Conservation (phyloP, 2,113 vertebrate genomes). For the Oxyura jamaicensis region DNA sequence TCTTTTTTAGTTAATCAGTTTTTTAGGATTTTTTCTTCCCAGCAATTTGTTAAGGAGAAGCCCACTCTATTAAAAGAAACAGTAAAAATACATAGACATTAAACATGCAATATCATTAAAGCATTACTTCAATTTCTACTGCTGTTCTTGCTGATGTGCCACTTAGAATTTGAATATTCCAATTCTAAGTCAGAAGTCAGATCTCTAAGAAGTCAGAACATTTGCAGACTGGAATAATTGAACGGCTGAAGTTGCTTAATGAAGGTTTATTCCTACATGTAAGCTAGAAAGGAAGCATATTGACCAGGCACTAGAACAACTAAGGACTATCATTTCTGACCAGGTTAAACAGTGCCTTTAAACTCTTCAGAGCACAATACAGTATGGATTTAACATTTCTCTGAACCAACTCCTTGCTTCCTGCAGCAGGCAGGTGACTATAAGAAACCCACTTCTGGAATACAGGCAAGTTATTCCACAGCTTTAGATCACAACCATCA, state of each 20-base stretch:
- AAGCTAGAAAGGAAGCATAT: neutral
- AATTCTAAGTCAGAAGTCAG: too few species aligned
- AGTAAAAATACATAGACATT: neutral
- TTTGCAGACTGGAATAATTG: conserved; percentile 11
- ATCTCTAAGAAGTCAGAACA: conserved; percentile 13
- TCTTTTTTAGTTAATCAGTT: neutral
- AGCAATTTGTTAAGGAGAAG: neutral
- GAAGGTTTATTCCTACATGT: neutral
- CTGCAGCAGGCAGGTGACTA: neutral
- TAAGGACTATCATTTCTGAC: neutral
- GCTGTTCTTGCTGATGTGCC: conserved; percentile 49
- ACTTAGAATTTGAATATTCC: neutral
- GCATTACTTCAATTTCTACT: conserved; percentile 30
- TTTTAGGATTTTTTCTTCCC: neutral
- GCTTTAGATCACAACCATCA: neutral
- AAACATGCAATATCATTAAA: conserved; percentile 42
- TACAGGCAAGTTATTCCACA: neutral
- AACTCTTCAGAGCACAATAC: neutral
- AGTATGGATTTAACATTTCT: neutral
- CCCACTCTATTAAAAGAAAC: neutral
- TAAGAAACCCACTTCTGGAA: neutral
- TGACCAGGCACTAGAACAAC: neutral
- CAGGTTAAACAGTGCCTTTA: neutral
- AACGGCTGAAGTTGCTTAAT: neutral
- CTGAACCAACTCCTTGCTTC: neutral